Evolutionary conservation across 1,140 invertebrate genomes (phyloP), one percentile per base, ranked within the genome.

Genomic region (Matsumurasca onukii): DNA sequence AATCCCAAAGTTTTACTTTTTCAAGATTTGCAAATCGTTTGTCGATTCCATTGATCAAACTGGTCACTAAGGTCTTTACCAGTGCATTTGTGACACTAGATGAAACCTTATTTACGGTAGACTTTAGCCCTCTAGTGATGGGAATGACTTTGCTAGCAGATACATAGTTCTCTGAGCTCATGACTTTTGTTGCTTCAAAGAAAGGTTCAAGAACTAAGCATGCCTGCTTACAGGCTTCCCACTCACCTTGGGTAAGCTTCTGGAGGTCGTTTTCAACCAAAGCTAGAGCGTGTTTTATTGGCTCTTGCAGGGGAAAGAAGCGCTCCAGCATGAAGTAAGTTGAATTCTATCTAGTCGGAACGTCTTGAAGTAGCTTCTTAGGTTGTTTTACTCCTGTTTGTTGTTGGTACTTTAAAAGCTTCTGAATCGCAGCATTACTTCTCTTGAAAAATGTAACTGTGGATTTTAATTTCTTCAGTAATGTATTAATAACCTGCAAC

Each of bases 131-230:
- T 22, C 49, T 5, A 5, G 49, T 52, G 3, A 52, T 20, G 20
- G 49, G 49, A 52, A 52, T 52, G 12, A 52, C 49, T 20, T 52
- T 78, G 55, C 78, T 79, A 24, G 74, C 77, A 24, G 80, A 76
- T 48, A 74, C 76, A 70, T 81, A 81, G 65, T 77, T 75, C 73
- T 80, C 77, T 75, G 79, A 77, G 51, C 74, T 79, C 1, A 77
- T 82, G 3, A 15, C 49, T 20, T 52, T 52, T 5, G 49, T 52
- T 5, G 22, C 49, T 52, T 52, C 49, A 17, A 5, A 76, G 77
- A 66, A 73, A 73, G 74, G 78, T 76, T 1, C 80, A 17, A 1
- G 76, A 76, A 61, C 75, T 57, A 49, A 80, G 66, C 24, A 80
- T 24, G 17, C 63, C 20, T 45, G 78, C 34, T 49, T 79, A 63